These are phyloP conservation scores for Hymenopus coronatus DNA, from an alignment of 2,888 invertebrate species.

Conservation along the genomic window DNA sequence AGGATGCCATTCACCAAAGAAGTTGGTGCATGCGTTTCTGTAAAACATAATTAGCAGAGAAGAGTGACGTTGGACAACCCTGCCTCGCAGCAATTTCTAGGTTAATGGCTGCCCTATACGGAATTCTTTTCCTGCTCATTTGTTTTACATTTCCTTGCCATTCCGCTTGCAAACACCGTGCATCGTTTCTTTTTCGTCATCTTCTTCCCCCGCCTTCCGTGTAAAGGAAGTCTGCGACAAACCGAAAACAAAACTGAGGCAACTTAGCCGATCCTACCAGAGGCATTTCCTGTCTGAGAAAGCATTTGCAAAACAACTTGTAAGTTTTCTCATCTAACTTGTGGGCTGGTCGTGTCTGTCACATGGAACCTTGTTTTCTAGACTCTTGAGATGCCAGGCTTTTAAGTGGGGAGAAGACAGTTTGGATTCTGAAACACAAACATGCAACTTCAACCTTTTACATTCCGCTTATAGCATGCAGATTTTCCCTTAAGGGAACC, in stretches of 20 bases:
- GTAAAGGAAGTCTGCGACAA: neutral
- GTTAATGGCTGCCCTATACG: neutral
- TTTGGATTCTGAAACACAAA: neutral
- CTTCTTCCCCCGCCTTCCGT: neutral
- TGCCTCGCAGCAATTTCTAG: neutral
- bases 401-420: neutral
- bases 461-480: too few relatives aligned
- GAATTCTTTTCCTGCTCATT: neutral
- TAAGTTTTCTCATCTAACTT: conserved; percentile 45
- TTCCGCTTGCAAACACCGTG: neutral
- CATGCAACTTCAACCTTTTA: neutral
- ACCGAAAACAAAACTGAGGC: neutral
- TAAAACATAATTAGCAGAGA: too few relatives aligned
- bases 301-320: conserved; percentile 36
- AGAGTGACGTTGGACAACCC: neutral
- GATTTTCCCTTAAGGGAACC: too few relatives aligned
- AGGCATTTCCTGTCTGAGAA: conserved; percentile 10
- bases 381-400: neutral
- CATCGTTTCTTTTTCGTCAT: neutral
- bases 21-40: too few relatives aligned
- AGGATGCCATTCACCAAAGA: too few relatives aligned
- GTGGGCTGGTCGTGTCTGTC: neutral
- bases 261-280: neutral
- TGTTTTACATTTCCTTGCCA: neutral
- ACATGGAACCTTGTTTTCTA: neutral